A percentile compares a stretch with the other conserved stretches of the same genome.
phyloP scores from a whole-genome alignment of 2,113 vertebrate genomes.

The Mustela nigripes region DNA sequence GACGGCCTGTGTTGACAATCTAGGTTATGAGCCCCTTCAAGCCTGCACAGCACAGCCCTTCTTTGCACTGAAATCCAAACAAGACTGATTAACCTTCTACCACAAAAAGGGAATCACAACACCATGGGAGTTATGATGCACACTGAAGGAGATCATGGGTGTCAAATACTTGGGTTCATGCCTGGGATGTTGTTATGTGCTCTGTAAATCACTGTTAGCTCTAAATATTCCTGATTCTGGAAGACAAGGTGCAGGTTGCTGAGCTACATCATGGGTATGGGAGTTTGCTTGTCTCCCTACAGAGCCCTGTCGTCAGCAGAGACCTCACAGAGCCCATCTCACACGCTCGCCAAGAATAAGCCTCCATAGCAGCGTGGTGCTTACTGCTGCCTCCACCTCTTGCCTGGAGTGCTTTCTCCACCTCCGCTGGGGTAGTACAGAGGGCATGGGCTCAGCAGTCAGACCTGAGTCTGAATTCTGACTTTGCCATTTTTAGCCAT shows the following conservation, averaged over 20 bases:
- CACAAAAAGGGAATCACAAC: neutral
- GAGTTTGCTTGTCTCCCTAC: neutral
- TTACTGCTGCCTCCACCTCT: neutral
- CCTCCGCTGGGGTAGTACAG: neutral
- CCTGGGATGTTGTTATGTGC: neutral
- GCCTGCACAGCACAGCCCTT: neutral
- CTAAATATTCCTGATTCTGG: neutral
- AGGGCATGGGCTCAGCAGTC: neutral
- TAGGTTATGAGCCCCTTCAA: neutral
- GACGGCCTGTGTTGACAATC: neutral
- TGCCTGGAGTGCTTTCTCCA: neutral
- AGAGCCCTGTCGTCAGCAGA: neutral
- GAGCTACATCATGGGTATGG: neutral
- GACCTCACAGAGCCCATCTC: neutral
- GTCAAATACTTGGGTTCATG: neutral
- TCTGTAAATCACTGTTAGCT: neutral
- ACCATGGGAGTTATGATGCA: fast-evolving
- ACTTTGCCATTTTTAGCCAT: neutral
- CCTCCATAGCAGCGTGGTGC: neutral
- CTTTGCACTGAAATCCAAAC: neutral
- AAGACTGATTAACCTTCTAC: neutral
- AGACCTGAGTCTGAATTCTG: neutral
- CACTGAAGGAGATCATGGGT: neutral
- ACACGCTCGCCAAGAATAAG: neutral
- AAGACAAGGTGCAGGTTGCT: neutral